Evolutionary conservation across 2,797 vertebrate genomes (phyloP).

Genomic region (Cryptoblepharus egeriae): DNA sequence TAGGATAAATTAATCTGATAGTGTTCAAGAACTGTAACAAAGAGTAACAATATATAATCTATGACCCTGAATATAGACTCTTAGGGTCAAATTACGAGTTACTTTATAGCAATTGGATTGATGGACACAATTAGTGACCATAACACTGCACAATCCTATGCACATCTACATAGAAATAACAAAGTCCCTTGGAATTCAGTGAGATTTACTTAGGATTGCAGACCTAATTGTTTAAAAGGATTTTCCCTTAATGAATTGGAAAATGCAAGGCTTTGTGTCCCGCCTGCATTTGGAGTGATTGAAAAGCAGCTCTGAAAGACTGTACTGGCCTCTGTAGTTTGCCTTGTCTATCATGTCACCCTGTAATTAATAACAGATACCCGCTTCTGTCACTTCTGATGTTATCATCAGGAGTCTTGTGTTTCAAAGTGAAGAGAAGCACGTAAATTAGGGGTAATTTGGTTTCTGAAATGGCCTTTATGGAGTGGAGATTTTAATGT

Average conservation of each 20-base stretch:
- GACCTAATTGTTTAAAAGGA: conserved; percentile 19
- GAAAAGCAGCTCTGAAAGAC: conserved; percentile 64
- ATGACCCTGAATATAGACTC: fast-evolving
- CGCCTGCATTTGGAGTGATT: conserved; percentile 63
- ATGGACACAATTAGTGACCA: no score
- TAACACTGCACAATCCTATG: no score
- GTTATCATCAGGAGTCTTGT: conserved; percentile 73
- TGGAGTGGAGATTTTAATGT: conserved; percentile 55
- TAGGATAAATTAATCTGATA: neutral
- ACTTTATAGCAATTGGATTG: no score
- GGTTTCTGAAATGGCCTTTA: conserved; percentile 66
- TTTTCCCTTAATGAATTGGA: conserved; percentile 42
- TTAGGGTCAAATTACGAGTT: no score
- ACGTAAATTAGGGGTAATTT: conserved; percentile 74
- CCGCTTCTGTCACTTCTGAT: conserved; percentile 70
- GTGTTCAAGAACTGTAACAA: neutral
- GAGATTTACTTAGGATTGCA: no score
- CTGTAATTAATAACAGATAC: conserved; percentile 76
- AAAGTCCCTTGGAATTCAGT: no score
- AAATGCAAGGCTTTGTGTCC: conserved; percentile 69
- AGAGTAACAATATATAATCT: neutral
- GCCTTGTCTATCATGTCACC: conserved; percentile 70
- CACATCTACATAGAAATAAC: no score
- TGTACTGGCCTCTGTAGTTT: conserved; percentile 53
- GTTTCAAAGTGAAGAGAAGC: conserved; percentile 76